Conservation (phyloP, 2,888 invertebrate genomes). For the Diloba caeruleocephala region DNA sequence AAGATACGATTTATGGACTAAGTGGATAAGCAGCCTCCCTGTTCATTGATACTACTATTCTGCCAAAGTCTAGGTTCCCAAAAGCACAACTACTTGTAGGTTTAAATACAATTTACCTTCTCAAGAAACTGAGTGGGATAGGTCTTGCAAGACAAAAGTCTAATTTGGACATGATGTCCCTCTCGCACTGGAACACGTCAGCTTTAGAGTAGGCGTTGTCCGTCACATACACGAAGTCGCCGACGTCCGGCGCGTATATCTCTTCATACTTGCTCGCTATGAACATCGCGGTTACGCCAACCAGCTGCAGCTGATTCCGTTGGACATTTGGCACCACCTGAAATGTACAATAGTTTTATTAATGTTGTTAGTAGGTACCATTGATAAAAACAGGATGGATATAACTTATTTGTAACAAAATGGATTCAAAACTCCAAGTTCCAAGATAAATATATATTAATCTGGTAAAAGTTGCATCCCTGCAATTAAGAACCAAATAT, state of each 20-base stretch:
- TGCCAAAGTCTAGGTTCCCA: too few relatives aligned
- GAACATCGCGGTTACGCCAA: conserved; percentile 96
- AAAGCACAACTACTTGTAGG: neutral
- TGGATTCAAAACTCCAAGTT: too few relatives aligned
- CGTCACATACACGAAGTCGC: conserved; percentile 97
- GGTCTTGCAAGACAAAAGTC: conserved; percentile 96
- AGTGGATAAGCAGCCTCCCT: too few relatives aligned
- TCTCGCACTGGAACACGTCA: conserved; percentile 95
- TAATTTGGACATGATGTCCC: conserved; percentile 92
- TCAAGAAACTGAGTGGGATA: conserved; percentile 95
- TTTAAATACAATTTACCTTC: conserved; percentile 93
- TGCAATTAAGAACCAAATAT: too few relatives aligned
- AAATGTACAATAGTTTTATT: conserved; percentile 49
- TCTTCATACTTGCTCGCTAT: conserved; percentile 99
- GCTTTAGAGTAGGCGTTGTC: conserved; percentile 94
- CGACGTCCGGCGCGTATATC: conserved; percentile 95
- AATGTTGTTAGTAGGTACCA: too few relatives aligned
- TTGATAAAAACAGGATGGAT: too few relatives aligned
- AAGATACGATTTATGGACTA: too few relatives aligned
- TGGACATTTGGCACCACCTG: conserved; percentile 90
- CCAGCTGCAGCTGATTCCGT: conserved; percentile 94
- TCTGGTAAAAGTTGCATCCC: too few relatives aligned
- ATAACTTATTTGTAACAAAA: too few relatives aligned
- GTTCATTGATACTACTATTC: too few relatives aligned
- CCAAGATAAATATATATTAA: too few relatives aligned